phyloP scores from a whole-genome alignment of 2,113 vertebrate species.

The Haplotaxodon microlepis region DNA sequence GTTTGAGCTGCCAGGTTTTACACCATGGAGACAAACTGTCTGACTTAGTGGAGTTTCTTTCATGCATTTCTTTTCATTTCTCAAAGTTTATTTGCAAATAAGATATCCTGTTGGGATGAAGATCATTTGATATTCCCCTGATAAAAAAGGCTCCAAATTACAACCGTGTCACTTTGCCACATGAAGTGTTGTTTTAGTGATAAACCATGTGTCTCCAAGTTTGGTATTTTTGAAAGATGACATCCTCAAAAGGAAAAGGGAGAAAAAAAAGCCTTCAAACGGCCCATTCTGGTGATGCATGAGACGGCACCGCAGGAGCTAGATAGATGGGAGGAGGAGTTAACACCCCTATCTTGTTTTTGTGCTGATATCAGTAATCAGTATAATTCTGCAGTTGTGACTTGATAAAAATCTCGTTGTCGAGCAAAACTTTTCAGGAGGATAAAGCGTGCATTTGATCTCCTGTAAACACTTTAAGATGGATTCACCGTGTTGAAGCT shows the following conservation, averaged over 20 bases:
- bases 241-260: neutral
- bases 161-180: neutral
- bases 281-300: neutral
- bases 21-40: neutral
- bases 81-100: neutral
- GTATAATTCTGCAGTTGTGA: neutral
- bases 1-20: neutral
- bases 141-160: neutral
- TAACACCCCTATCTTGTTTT: neutral
- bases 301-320: neutral
- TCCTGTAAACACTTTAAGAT: neutral
- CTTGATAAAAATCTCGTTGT: slow-evolving; percentile 5
- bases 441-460: slow-evolving; percentile 1
- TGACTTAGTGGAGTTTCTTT: neutral
- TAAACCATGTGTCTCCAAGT: neutral
- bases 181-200: neutral
- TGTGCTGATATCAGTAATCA: neutral
- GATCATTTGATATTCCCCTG: neutral
- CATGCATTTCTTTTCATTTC: neutral
- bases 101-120: neutral
- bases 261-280: neutral
- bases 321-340: neutral
- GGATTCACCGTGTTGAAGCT: neutral
- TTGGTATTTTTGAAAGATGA: neutral
- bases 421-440: neutral